A percentile compares a stretch with the other conserved stretches of the same genome.
These are phyloP conservation scores for Ophiothrix spiculata DNA, from an alignment of 35 echinoderm and acorn worm genomes.

Conservation along the genomic window DNA sequence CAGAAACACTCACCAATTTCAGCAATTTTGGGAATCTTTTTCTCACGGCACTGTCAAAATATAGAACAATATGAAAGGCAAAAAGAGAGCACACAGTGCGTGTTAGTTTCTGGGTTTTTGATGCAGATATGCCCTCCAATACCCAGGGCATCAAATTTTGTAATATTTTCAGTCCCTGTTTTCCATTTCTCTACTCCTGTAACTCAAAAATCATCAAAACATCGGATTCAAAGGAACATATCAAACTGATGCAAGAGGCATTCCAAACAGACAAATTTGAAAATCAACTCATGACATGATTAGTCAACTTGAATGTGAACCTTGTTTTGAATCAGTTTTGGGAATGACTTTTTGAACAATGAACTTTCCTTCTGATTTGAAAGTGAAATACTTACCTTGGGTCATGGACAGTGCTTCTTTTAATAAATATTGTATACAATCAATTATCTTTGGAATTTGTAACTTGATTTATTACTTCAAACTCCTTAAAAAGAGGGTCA, in stretches of 20 bases:
- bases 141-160: no score
- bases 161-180: no score
- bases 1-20: constrained; percentile 43
- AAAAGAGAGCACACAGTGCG: neutral
- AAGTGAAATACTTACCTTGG: neutral
- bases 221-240: no score
- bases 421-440: neutral
- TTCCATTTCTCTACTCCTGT: no score
- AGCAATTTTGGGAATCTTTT: constrained; percentile 43
- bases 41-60: constrained; percentile 41
- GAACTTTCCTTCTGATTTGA: no score
- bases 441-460: neutral
- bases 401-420: neutral
- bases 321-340: no score
- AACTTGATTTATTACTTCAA: neutral
- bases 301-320: no score
- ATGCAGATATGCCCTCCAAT: neutral
- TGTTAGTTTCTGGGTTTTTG: neutral
- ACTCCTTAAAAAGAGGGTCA: neutral
- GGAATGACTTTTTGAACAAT: no score
- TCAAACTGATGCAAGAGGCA: no score
- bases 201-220: no score
- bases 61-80: neutral
- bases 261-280: no score
- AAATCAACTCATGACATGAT: no score